A percentile compares a stretch with the other conserved stretches of the same genome.
Evolutionary conservation across 2,888 invertebrate species (phyloP).

Genomic region (Cynaeus angustus): DNA sequence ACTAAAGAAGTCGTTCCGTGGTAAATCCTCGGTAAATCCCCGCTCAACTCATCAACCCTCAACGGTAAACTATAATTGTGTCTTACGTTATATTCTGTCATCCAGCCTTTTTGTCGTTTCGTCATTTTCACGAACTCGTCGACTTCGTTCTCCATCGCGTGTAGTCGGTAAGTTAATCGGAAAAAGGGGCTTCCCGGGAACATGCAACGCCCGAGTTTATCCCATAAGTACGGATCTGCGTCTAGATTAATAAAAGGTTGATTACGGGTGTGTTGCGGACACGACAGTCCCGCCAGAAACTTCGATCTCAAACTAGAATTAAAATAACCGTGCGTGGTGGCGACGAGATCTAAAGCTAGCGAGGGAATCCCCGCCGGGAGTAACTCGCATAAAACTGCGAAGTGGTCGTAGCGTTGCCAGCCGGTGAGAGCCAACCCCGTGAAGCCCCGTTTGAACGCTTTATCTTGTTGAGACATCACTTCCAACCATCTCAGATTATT

Average conservation of each 20-base stretch:
- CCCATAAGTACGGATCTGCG: constrained; percentile 77
- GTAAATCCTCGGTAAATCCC: constrained; percentile 75
- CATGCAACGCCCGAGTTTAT: constrained; percentile 77
- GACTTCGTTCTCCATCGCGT: constrained; percentile 70
- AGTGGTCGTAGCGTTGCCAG: constrained; percentile 82
- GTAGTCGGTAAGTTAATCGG: constrained; percentile 71
- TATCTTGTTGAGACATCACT: constrained; percentile 77
- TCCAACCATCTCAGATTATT: constrained; percentile 82
- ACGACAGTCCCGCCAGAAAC: constrained; percentile 73
- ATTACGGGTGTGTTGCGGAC: constrained; percentile 70
- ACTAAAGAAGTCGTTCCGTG: constrained; percentile 75
- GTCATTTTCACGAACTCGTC: constrained; percentile 68
- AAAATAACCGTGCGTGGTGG: constrained; percentile 77
- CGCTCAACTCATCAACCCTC: constrained; percentile 77
- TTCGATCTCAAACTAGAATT: constrained; percentile 73
- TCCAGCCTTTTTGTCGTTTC: constrained; percentile 74
- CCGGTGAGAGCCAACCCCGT: constrained; percentile 76
- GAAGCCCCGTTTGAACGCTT: constrained; percentile 73
- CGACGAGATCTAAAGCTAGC: constrained; percentile 77
- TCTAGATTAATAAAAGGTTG: constrained; percentile 75
- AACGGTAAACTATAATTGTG: constrained; percentile 80
- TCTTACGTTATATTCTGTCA: constrained; percentile 81
- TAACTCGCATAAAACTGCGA: constrained; percentile 80
- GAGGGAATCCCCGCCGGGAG: constrained; percentile 80
- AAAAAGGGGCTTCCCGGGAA: constrained; percentile 78